Base-by-base conservation (phyloP, 1,140 invertebrate genomes). In the Cydia fagiglandana region DNA sequence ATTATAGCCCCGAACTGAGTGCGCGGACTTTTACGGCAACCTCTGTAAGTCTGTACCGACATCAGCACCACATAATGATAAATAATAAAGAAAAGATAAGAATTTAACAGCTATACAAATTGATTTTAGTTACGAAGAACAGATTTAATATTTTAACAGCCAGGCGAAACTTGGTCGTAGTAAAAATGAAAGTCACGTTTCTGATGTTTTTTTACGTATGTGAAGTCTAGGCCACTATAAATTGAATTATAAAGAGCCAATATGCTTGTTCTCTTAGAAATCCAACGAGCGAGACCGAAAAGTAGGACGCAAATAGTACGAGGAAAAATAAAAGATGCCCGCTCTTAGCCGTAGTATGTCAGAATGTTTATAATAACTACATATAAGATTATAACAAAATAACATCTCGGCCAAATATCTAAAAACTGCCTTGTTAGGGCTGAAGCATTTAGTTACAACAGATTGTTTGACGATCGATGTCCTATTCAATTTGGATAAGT, bases 1-100 rank as follows among this genome's bases (percentile, higher is more conserved):
- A 64, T 75, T 75, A 66, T 47, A 34, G 56, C 17, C 73, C 66
- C 66, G 66, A 70, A 38, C n/a, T 70, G n/a, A 70, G 66, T 70
- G 66, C 34, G 34, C 66, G 38, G 66, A 20, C 66, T 70, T 70
- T 20, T 70, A 70, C 30, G 66, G 66, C 38, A 61, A 61, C 17
- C n/a, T 17, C 24, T 30, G 28, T 28, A 28, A 28, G 28, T 28
- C 28, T 28, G 28, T 66, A 38, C 28, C 7, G 34, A 70, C 34
- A 13, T 70, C n/a, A 61, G 24, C 50, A 17, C 50, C 50, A 61
- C 20, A 24, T 70, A 38, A 34, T 68, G 15, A 68, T 9, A 45
- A 24, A 24, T 24, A 24, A 24, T 24, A 24, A 38, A 30, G 64
- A 64, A 66, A 30, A 68, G 64, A 68, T 68, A 34, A 68, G 13